These are phyloP conservation scores for Tinamus major DNA, from an alignment of 2,797 vertebrate genomes.

Conservation along the genomic window DNA sequence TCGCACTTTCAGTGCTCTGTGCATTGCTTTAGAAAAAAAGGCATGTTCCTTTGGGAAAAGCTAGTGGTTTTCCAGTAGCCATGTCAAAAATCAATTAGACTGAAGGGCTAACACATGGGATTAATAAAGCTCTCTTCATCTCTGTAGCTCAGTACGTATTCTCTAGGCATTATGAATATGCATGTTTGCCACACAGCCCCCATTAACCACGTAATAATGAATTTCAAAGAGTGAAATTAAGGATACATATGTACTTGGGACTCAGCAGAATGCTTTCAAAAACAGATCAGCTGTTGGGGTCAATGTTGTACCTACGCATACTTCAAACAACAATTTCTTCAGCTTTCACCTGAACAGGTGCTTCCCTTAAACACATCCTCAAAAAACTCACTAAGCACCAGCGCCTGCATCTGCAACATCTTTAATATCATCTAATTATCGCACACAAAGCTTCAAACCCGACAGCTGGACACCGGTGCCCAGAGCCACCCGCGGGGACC, in stretches of 20 bases:
- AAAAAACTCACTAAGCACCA: background rate
- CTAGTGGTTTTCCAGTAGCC: slow-evolving; percentile 45
- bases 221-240: slow-evolving; percentile 23
- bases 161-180: background rate
- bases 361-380: background rate
- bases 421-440: background rate
- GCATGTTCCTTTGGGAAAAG: slow-evolving; percentile 5
- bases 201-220: background rate
- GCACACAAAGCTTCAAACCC: too few relatives aligned
- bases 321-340: background rate
- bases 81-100: slow-evolving; percentile 44
- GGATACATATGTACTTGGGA: background rate
- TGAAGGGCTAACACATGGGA: slow-evolving; percentile 3
- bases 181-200: background rate
- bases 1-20: background rate
- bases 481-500: background rate
- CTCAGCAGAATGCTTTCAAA: background rate
- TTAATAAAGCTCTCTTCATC: slow-evolving; percentile 27
- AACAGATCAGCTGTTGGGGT: background rate
- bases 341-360: background rate
- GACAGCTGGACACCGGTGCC: background rate
- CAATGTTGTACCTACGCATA: background rate
- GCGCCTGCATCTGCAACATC: too few relatives aligned
- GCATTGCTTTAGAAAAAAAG: slow-evolving; percentile 1
- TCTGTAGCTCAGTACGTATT: slow-evolving; percentile 18